Evolutionary conservation across 2,888 invertebrate species (phyloP).

Genomic region (Conus canariensis): DNA sequence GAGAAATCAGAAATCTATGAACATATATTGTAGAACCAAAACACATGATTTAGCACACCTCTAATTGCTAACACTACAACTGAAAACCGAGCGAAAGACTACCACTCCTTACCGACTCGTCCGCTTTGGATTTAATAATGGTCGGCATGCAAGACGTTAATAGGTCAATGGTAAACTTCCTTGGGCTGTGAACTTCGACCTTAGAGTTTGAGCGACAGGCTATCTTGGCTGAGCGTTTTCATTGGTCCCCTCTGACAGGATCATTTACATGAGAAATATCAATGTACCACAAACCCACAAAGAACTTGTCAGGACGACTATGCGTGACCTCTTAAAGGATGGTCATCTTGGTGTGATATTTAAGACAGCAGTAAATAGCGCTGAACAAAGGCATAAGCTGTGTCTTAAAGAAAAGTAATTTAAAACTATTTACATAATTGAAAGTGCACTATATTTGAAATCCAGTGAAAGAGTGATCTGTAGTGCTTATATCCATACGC

Average conservation of each 20-base stretch:
- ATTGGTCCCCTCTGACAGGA: slow-evolving; percentile 49
- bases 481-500: slow-evolving; percentile 49
- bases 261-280: slow-evolving; percentile 71
- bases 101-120: too few relatives aligned
- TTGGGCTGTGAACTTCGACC: background rate
- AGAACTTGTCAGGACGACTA: slow-evolving; percentile 6
- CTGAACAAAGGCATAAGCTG: background rate
- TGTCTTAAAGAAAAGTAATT: background rate
- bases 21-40: too few relatives aligned
- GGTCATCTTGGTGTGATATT: background rate
- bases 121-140: too few relatives aligned
- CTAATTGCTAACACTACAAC: too few relatives aligned
- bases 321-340: background rate
- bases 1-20: too few relatives aligned
- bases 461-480: slow-evolving; percentile 42
- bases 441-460: slow-evolving; percentile 60
- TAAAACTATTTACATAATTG: slow-evolving; percentile 59
- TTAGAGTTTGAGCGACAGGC: slow-evolving; percentile 37
- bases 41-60: too few relatives aligned
- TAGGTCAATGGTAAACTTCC: background rate
- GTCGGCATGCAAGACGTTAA: background rate
- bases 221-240: slow-evolving; percentile 36
- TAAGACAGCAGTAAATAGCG: background rate
- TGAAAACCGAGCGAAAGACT: too few relatives aligned
- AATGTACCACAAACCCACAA: slow-evolving; percentile 56